Evolutionary conservation across 2,888 invertebrate genomes (phyloP), one percentile per base, ranked within the genome.

Genomic region (Tetragonula carbonaria): DNA sequence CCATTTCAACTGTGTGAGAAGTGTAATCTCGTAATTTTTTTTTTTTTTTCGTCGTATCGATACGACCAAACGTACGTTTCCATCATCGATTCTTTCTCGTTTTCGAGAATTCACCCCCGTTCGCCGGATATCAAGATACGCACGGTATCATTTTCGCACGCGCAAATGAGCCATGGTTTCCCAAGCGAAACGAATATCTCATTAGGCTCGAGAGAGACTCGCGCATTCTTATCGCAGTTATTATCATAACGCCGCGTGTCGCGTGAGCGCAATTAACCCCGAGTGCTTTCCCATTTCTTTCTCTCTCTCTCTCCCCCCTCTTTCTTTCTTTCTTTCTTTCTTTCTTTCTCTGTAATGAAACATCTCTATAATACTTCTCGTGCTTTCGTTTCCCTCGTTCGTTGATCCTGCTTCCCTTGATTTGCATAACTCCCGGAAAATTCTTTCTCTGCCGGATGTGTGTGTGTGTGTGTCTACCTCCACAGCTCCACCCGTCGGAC

Each of bases 211-310:
- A 51, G 23, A 74, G 38, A 70, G 28, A 66, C 74, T 70, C 74
- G 55, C 11, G 68, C 63, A 57, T 45, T 80, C 82, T 80, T 80
- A 82, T 82, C 80, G 57, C 21, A 53, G 70, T 65, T 70, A 82
- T 70, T 57, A 82, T 82, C 74, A n/a, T 38, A 45, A 67, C 78
- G 45, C 4, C 38, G 70, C 8, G 23, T 80, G 65, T 80, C 74
- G 65, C 74, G 73, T 71, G 72, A 66, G 77, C 38, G 70, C 70
- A 82, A 82, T 82, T 83, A 82, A 77, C 21, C 82, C 18, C 16
- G 70, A 82, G 77, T 74, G 70, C 73, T 77, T 68, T 77, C 68
- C 73, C 65, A 71, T 66, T 53, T 81, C 80, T 57, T 51, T 14
- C 73, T 68, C 23, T 23, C 23, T 23, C 23, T 23, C 23, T 23